phyloP scores from a whole-genome alignment of 2,797 vertebrate species.

The Huso huso region DNA sequence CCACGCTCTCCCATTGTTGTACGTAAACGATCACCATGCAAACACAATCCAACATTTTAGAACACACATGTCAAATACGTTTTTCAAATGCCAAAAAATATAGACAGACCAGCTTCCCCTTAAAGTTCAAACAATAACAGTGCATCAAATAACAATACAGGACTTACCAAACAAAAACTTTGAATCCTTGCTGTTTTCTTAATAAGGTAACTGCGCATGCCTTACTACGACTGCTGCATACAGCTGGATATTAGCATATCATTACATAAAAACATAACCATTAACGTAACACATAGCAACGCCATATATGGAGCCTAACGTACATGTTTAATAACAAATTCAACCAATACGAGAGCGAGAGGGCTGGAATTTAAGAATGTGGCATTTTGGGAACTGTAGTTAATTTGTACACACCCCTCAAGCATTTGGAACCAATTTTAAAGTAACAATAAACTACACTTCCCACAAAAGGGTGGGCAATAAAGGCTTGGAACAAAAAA shows the following conservation, averaged over 20 bases:
- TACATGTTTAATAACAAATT: conserved; percentile 48
- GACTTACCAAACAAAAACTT: conserved; percentile 63
- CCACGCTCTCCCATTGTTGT: conserved; percentile 59
- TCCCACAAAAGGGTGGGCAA: conserved; percentile 14
- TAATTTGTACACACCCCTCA: conserved; percentile 1
- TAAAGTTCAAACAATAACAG: background rate
- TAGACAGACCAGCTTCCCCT: background rate
- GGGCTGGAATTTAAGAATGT: conserved; percentile 9
- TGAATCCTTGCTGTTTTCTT: conserved; percentile 58
- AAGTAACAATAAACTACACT: conserved; percentile 13
- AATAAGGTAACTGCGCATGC: conserved; percentile 57
- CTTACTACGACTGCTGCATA: conserved; percentile 52
- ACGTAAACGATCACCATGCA: conserved; percentile 18
- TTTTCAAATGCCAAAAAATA: too few species aligned
- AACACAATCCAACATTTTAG: conserved; percentile 8
- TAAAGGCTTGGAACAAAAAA: conserved; percentile 12
- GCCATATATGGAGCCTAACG: conserved; percentile 55
- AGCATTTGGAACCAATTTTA: background rate
- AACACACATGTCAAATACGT: background rate
- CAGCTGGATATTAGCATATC: conserved; percentile 53
- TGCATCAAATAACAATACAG: conserved; percentile 25
- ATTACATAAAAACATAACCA: conserved; percentile 57
- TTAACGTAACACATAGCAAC: conserved; percentile 35
- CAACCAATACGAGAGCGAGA: conserved; percentile 42
- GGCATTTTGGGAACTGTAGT: conserved; percentile 50